Base-by-base conservation (phyloP, 2,797 vertebrate genomes). In the Denticeps clupeoides region DNA sequence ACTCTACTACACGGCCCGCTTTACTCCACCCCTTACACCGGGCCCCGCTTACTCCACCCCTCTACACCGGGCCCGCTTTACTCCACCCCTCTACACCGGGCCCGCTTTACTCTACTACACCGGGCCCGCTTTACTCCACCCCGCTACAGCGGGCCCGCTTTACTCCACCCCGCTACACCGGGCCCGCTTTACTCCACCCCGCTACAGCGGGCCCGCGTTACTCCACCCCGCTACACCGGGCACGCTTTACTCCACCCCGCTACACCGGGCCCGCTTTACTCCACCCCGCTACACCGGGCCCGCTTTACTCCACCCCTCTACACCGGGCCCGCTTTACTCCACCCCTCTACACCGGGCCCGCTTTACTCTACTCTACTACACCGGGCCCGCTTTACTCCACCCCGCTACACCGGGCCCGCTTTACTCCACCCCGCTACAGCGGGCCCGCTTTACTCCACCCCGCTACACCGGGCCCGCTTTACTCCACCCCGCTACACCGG, bases 241-340 rank as follows among this genome's bases (percentile, higher is more conserved):
- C 59, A 72, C 99, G 90, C 99, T 99, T 99, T 95, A 88, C 92
- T 87, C n/a, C n/a, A n/a, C n/a, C n/a, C n/a, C n/a, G n/a, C n/a
- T n/a, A n/a, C 13, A 2, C 15, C 32, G 8, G 6, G 12, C 13
- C 32, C 7, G 12, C 3, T 18, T 19, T 19, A 18, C 18, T 3
- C 19, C 3, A 19, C 19, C 18, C 2, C 19, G 19, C 3, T 19
- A 19, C 19, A 19, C 19, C n/a, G n/a, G n/a, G n/a, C n/a, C n/a
- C n/a, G n/a, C n/a, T n/a, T n/a, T 99, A 55, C 93, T 85, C 60
- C 87, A 91, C 69, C 73, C 82, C 16, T 93, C 99, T 73, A 99
- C 95, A 22, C 95, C 99, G 42, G 78, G 98, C 59, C 72, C 99
- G 90, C 99, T 99, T 99, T 95, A 88, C 92, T 87, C n/a, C n/a